Evolutionary conservation across 2,113 vertebrate genomes (phyloP).

Genomic region (Neolamprologus hecqui): DNA sequence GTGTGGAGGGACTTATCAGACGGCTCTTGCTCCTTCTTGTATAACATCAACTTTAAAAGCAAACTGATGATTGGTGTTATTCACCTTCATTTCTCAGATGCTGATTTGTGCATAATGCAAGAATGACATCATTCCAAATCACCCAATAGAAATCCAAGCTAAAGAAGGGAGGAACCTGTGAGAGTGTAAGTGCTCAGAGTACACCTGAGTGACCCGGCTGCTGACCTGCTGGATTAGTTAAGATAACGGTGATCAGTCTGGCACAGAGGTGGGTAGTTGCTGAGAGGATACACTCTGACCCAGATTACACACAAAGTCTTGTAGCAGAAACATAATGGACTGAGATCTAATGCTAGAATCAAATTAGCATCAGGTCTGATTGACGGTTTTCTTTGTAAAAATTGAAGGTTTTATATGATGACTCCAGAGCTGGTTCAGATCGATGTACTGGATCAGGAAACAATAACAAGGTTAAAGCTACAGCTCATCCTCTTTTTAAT

Average conservation of each 20-base stretch:
- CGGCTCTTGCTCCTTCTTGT: not conserved
- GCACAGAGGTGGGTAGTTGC: not conserved
- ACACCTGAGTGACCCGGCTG: not conserved
- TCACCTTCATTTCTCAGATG: not conserved
- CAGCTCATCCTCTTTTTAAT: not conserved
- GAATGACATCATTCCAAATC: not conserved
- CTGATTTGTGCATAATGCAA: not conserved
- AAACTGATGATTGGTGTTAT: not conserved
- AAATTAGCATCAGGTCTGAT: not conserved
- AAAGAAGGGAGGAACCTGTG: not conserved
- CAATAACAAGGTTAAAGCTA: not conserved
- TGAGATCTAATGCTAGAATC: not conserved
- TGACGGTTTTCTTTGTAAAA: not conserved
- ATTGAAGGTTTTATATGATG: not conserved
- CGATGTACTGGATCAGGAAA: not conserved
- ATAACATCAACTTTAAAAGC: too few relatives aligned
- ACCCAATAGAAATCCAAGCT: not conserved
- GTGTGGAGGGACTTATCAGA: not conserved
- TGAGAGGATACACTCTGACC: not conserved
- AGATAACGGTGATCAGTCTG: not conserved
- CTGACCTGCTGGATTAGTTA: constrained; percentile 10
- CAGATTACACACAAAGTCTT: not conserved
- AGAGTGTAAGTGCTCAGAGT: not conserved
- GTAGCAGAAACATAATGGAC: not conserved
- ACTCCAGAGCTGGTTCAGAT: not conserved